Base-by-base conservation (phyloP, 2,113 vertebrate species). In the Colaptes auratus region DNA sequence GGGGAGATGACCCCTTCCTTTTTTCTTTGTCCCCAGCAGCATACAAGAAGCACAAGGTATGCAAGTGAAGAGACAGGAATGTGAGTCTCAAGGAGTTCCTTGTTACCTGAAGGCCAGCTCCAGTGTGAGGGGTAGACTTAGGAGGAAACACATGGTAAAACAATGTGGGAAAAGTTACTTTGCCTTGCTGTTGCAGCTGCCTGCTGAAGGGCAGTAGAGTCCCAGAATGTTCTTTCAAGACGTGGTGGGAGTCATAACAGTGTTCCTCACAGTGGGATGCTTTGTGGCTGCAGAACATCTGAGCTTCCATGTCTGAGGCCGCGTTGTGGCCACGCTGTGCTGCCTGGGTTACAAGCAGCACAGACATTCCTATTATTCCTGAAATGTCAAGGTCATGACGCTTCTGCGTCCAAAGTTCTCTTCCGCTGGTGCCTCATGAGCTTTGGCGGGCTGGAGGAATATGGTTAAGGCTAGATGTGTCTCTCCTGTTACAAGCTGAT, bases 171-270 rank as follows among this genome's bases (percentile, higher is more conserved):
- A 76, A 65, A 67, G 11, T 7, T 77, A 42, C 11, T 82, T 50
- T 83, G 23, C 50, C 33, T 64, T 24, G 48, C 48, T 90, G 28
- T 33, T 67, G 48, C 50, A 89, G 53, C 44, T 90, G 48, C 27
- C n/a, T 79, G 44, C 55, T 28, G 17, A 11, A 46, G 18, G 30
- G 31, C 58, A 71, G 16, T 9, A 16, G 27, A n/a, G 31, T 28
- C 12, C 3, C 21, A 55, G 33, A 25, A 63, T 0, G 0, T 11
- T 56, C 50, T 70, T 58, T 17, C 65, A 84, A 66, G 31, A 21
- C 0, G 1, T 13, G 19, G 3, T 64, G 7, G 61, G 16, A 88
- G 8, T n/a, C 33, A 3, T 19, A 42, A 11, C 9, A 9, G 18
- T 5, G 5, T 79, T 13, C 48, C 33, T 76, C 3, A 0, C 1